Percentiles rank a stretch among this genome's conserved stretches.
phyloP scores from a whole-genome alignment of 2,797 vertebrate genomes.

The Notoglanidium macrostoma region DNA sequence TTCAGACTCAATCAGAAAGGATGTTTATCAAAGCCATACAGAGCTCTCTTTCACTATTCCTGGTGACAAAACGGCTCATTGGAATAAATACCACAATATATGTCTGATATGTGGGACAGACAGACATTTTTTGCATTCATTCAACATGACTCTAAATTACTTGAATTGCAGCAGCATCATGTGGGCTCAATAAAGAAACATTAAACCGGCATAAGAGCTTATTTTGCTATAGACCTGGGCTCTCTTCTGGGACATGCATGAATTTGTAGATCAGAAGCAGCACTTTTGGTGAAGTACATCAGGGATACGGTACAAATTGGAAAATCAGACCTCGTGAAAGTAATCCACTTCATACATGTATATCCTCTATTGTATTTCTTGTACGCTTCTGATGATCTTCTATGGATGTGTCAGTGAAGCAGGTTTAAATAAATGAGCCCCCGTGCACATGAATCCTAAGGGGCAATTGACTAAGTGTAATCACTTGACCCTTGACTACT shows the following conservation, averaged over 20 bases:
- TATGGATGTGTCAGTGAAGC: background rate
- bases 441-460: background rate
- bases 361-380: background rate
- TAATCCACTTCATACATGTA: background rate
- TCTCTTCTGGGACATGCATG: background rate
- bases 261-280: background rate
- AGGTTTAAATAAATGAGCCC: background rate
- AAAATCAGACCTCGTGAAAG: background rate
- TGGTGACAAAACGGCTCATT: conserved; percentile 48
- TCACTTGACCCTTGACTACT: conserved; percentile 12
- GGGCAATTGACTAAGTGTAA: background rate
- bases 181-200: conserved; percentile 24
- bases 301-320: background rate
- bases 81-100: conserved; percentile 58
- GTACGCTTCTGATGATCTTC: conserved; percentile 1
- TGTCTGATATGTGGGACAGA: conserved; percentile 20
- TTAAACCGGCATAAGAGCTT: background rate
- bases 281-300: background rate
- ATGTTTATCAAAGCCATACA: conserved; percentile 58
- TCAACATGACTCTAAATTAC: conserved; percentile 13
- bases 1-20: conserved; percentile 32
- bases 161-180: conserved; percentile 27
- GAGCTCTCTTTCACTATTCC: conserved; percentile 47
- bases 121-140: conserved; percentile 24
- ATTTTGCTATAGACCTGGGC: background rate